Conservation (phyloP, 2,113 vertebrate genomes). For the Desmodus rotundus region DNA sequence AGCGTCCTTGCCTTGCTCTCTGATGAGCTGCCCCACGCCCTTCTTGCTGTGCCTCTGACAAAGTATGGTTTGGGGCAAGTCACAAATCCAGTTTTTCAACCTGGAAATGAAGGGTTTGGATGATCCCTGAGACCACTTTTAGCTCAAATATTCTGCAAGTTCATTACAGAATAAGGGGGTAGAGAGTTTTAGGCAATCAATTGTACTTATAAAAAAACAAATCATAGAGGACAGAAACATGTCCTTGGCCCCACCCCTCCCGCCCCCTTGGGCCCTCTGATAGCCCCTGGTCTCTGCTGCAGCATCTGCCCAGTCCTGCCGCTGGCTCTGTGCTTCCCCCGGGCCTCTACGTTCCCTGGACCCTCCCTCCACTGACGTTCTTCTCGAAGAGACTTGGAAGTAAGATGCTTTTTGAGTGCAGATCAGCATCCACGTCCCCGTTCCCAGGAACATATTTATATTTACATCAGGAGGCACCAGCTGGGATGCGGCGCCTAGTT, state of each 20-base stretch:
- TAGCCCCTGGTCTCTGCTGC: accelerated
- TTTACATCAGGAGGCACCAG: background rate
- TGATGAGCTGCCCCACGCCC: accelerated
- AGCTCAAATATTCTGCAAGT: background rate
- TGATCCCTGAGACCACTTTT: background rate
- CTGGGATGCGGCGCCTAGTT: background rate
- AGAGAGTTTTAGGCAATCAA: background rate
- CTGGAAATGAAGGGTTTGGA: background rate
- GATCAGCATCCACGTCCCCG: background rate
- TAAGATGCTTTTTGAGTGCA: background rate
- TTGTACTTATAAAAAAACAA: background rate
- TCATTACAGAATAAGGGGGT: background rate
- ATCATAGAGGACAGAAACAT: accelerated
- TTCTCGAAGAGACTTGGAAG: background rate
- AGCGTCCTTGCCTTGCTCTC: background rate
- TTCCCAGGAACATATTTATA: background rate
- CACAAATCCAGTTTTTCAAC: background rate
- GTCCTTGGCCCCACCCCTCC: too few relatives aligned
- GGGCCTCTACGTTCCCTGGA: background rate
- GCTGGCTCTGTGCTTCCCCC: accelerated
- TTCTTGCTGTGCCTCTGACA: background rate
- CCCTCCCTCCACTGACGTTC: background rate
- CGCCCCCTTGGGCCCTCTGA: accelerated
- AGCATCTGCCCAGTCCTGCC: too few relatives aligned
- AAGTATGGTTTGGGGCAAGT: background rate